Base-by-base conservation (phyloP, 2,888 invertebrate species). In the Catocala nupta region DNA sequence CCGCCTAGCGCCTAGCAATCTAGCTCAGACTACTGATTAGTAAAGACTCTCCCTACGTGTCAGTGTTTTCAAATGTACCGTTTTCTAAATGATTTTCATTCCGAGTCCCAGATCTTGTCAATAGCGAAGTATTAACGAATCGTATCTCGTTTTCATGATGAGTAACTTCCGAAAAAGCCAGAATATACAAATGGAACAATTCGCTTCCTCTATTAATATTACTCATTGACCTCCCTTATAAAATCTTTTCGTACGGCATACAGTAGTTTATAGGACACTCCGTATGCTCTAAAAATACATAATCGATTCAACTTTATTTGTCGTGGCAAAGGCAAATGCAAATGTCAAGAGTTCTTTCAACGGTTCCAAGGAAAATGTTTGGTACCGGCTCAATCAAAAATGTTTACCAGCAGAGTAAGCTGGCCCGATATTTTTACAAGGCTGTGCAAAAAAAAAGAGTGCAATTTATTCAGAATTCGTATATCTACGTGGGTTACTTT, bases 371-470 rank as follows among this genome's bases (percentile, higher is more conserved):
- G 75, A 78, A 83, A 83, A 81, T 73, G 77, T 78, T 76, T 75
- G 75, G 81, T 80, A 77, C 80, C 65, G 79, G 79, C 81, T 86
- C 85, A 87, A 90, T 89, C 88, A 89, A 89, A 90, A 87, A 88
- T 89, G 84, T 90, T 90, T 90, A 88, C 88, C 82, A 71, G 73
- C 73, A 71, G 76, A 82, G 78, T 80, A 75, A 81, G 81, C 84
- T 76, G 74, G 82, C 78, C 82, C 85, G 87, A 88, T 88, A 86
- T 87, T 83, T 79, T 81, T 78, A 80, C 83, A 50, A 16, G 42
- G 44, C 48, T 43, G 34, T 39, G 25, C 12, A 39, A 25, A 25
- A 25, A 16, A 16, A 25, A 25, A 53, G 7, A 45, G 33, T 50
- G 43, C 10, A 34, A 34, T 43, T 6, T 25, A 55, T 45, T 54